These are phyloP conservation scores for Stigmatopora argus DNA, from an alignment of 2,113 vertebrate species.

Conservation along the genomic window DNA sequence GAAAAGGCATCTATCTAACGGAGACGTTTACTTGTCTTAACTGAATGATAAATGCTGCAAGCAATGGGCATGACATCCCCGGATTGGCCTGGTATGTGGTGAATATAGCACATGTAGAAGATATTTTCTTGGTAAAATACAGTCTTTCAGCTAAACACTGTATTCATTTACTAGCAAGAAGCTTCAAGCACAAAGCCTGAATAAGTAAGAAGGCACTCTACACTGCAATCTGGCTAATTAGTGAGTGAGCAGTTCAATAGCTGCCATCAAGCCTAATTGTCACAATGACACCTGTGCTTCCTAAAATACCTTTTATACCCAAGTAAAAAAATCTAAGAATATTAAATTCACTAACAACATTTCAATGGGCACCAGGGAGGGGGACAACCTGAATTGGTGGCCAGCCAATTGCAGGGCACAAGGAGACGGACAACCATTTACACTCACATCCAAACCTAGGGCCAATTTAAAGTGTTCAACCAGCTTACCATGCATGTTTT, in stretches of 20 bases:
- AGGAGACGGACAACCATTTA: too few relatives aligned
- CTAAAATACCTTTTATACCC: constrained; percentile 5
- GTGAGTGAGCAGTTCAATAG: constrained; percentile 46
- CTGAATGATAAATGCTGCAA: not conserved
- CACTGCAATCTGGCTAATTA: constrained; percentile 44
- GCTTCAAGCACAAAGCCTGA: constrained; percentile 22
- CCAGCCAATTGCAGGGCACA: too few relatives aligned
- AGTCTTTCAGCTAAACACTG: not conserved
- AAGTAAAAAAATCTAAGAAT: too few relatives aligned
- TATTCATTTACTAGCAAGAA: not conserved
- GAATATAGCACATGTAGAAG: not conserved
- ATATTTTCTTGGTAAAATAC: not conserved
- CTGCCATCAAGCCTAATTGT: constrained; percentile 51
- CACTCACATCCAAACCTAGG: too few relatives aligned
- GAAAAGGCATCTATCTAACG: not conserved
- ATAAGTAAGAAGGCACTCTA: constrained; percentile 26
- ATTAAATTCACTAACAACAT: too few relatives aligned
- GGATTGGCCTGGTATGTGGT: too few relatives aligned
- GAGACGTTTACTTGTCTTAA: not conserved
- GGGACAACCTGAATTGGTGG: too few relatives aligned
- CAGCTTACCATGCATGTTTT: too few relatives aligned
- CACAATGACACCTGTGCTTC: constrained; percentile 39
- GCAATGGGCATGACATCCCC: too few relatives aligned
- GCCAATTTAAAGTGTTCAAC: too few relatives aligned
- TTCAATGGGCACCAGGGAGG: too few relatives aligned